phyloP scores from a whole-genome alignment of 2,113 vertebrate species.

The Sinocyclocheilus anophthalmus region DNA sequence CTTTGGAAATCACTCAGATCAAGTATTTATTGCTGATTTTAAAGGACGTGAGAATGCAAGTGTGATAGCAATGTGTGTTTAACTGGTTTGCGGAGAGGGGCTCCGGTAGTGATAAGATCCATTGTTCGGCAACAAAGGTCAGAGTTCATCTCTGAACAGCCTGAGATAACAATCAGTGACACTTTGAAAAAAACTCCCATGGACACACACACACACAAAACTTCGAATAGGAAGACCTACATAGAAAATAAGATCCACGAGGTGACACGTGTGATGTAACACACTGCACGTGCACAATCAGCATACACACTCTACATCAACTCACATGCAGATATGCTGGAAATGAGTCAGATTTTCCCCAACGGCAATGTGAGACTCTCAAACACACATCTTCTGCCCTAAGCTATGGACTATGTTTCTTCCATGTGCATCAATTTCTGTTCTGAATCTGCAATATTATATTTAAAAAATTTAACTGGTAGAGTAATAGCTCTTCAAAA shows the following conservation, averaged over 20 bases:
- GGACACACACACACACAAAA: constrained; percentile 55
- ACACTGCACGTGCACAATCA: neutral
- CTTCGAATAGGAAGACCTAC: constrained; percentile 40
- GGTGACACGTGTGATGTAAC: neutral
- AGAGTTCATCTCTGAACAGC: constrained; percentile 35
- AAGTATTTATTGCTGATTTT: neutral
- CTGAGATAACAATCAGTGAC: constrained; percentile 26
- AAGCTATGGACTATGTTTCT: neutral
- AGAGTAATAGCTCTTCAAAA: neutral
- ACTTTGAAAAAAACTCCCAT: neutral
- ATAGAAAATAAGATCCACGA: neutral
- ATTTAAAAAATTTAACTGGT: neutral
- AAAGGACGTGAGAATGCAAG: constrained; percentile 14
- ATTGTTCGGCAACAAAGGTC: constrained; percentile 39
- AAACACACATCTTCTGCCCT: neutral
- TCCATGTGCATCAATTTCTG: neutral
- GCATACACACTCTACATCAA: neutral
- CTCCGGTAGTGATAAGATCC: constrained; percentile 22
- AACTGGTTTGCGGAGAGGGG: constrained; percentile 12
- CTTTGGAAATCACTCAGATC: neutral
- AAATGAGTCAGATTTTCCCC: neutral
- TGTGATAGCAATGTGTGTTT: constrained; percentile 14
- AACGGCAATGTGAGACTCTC: neutral
- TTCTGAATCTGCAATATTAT: neutral
- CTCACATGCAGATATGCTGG: neutral